phyloP scores from a whole-genome alignment of 2,888 invertebrate genomes.

The Dugesia japonica region DNA sequence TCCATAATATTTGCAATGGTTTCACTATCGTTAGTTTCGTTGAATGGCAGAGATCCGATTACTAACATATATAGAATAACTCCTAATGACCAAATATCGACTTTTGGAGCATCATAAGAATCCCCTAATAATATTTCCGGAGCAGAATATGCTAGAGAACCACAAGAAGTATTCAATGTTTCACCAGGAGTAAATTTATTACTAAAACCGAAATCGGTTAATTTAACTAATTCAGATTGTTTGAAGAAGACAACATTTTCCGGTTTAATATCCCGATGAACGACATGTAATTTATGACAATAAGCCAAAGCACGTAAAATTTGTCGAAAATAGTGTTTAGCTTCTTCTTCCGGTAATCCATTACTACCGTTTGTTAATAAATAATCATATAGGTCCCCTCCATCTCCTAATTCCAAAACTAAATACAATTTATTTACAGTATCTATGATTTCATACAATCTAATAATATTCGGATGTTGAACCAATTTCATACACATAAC shows the following conservation, averaged over 20 bases:
- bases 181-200: conserved; percentile 74
- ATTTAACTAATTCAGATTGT: conserved; percentile 80
- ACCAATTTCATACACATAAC: conserved; percentile 92
- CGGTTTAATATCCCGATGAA: conserved; percentile 88
- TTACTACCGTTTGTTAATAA: conserved; percentile 85
- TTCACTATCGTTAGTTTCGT: conserved; percentile 96
- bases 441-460: conserved; percentile 94
- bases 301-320: conserved; percentile 89
- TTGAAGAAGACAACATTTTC: conserved; percentile 99
- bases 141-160: conserved; percentile 91
- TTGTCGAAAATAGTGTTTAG: conserved; percentile 72
- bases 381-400: conserved; percentile 92
- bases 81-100: conserved; percentile 95
- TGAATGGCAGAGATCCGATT: conserved; percentile 87
- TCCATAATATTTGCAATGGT: conserved; percentile 98
- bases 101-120: conserved; percentile 93
- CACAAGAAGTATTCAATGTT: conserved; percentile 90
- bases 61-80: conserved; percentile 96
- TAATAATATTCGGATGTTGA: conserved; percentile 92
- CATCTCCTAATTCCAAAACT: conserved; percentile 89
- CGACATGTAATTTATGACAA: conserved; percentile 77
- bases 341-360: conserved; percentile 55
- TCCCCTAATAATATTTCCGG: conserved; percentile 95
- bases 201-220: conserved; percentile 89
- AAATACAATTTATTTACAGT: conserved; percentile 76